Evolutionary conservation across 2,888 invertebrate genomes (phyloP), one percentile per base, ranked within the genome.

Genomic region (Caenorhabditis sp.): DNA sequence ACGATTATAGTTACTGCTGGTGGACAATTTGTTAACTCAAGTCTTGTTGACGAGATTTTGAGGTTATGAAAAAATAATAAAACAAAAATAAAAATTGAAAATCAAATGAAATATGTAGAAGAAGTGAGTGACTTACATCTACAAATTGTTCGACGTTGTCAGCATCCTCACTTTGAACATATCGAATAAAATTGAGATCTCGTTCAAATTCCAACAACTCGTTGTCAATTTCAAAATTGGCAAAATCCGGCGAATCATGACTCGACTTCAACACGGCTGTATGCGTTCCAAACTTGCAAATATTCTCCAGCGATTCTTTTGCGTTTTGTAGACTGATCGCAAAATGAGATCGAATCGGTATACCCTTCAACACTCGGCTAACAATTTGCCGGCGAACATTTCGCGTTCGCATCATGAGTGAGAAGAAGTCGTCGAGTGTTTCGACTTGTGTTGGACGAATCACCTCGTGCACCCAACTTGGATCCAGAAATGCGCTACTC

Each of bases 81-180:
- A 55, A 51, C 57, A 60, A 60, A 50, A 8, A 21, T 26, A 27
- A 62, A 54, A 54, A 53, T 49, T 43, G 37, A 59, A 31, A 31
- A 4, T 6, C 4, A 31, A 31, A 31, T 6, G 10, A 31, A 31
- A 31, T 10, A 31, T 31, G 4, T 31, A 31, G 10, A 31, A 31
- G 10, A 31, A 31, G 31, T 10, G 4, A 6, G 4, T 31, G 6
- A 78, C 78, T 72, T 37, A 86, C 86, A 62, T 81, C 79, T 21
- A 87, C 79, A 68, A 86, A 87, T 69, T 83, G 82, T 72, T 86
- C 87, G 24, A 87, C 83, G 65, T 88, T 87, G 71, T 87, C 84
- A 14, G 84, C 83, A 59, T 84, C 84, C 31, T 88, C 87, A 61
- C 81, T 82, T 64, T 86, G 83, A 50, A 87, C 82, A 77, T 83